These are phyloP conservation scores for Caranx melampygus DNA, from an alignment of 2,113 vertebrate species.

Conservation along the genomic window DNA sequence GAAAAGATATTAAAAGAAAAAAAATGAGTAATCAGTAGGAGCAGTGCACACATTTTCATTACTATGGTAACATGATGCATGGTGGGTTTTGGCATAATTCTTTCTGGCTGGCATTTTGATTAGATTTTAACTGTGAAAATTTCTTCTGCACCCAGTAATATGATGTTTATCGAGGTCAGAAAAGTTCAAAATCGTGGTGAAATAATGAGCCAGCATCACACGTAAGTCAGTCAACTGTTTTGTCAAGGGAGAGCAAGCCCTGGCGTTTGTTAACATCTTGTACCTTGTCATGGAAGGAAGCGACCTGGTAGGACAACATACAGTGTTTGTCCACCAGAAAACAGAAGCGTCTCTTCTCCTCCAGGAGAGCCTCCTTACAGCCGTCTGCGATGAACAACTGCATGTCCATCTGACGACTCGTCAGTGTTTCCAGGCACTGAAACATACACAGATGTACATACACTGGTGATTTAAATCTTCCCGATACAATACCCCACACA, in stretches of 20 bases:
- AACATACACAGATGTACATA: constrained; percentile 16
- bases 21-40: constrained; percentile 35
- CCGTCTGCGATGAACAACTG: constrained; percentile 95
- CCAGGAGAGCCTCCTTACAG: constrained; percentile 93
- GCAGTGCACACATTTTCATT: constrained; percentile 11
- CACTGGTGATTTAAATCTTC: background rate
- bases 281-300: constrained; percentile 91
- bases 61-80: constrained; percentile 43
- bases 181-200: background rate
- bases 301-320: constrained; percentile 87
- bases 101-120: background rate
- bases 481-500: background rate
- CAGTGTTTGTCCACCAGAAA: constrained; percentile 99
- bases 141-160: background rate
- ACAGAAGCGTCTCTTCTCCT: constrained; percentile 96
- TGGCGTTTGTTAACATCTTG: background rate
- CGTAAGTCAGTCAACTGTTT: background rate
- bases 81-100: constrained; percentile 20
- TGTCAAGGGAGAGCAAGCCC: no score
- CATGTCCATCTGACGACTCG: constrained; percentile 92
- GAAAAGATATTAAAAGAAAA: constrained; percentile 44
- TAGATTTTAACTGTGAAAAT: background rate
- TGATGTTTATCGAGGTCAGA: background rate
- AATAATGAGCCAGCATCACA: background rate
- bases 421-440: constrained; percentile 92